These are phyloP conservation scores for Oriolus oriolus DNA, from an alignment of 2,113 vertebrate genomes.

Conservation along the genomic window DNA sequence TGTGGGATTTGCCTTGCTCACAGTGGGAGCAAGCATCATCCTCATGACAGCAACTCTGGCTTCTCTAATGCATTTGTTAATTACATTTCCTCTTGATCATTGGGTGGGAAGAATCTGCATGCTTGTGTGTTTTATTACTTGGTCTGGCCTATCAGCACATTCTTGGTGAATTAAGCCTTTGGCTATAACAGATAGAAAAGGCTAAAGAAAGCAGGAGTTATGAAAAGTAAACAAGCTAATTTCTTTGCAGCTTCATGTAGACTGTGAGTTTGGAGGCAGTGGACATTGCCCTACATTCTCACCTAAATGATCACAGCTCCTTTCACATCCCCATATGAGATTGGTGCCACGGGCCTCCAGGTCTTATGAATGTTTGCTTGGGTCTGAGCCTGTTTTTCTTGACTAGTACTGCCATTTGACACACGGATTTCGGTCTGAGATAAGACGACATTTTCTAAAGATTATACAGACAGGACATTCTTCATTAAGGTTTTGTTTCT, in stretches of 20 bases:
- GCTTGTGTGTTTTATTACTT: slow-evolving; percentile 73
- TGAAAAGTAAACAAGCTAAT: slow-evolving; percentile 37
- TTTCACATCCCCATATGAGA: background rate
- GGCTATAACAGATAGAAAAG: slow-evolving; percentile 18
- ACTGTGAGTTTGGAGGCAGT: background rate
- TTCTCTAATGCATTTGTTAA: slow-evolving; percentile 78
- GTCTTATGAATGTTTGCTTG: background rate
- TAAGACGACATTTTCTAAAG: background rate
- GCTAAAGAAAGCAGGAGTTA: slow-evolving; percentile 45
- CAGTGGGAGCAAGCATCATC: slow-evolving; percentile 35
- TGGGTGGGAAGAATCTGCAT: slow-evolving; percentile 74
- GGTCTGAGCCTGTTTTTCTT: background rate
- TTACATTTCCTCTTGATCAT: slow-evolving; percentile 80
- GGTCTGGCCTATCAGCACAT: slow-evolving; percentile 74
- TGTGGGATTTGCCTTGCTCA: slow-evolving; percentile 46
- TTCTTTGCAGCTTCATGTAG: background rate
- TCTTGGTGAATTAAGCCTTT: slow-evolving; percentile 62
- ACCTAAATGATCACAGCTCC: background rate
- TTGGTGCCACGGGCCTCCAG: background rate
- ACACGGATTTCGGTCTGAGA: background rate
- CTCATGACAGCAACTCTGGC: slow-evolving; percentile 69
- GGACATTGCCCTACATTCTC: background rate
- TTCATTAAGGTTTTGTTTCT: background rate
- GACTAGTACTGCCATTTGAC: background rate
- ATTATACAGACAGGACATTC: background rate